Percentiles rank a stretch among this genome's conserved stretches.
phyloP scores from a whole-genome alignment of 2,888 invertebrate genomes.

The Oscheius sp. region DNA sequence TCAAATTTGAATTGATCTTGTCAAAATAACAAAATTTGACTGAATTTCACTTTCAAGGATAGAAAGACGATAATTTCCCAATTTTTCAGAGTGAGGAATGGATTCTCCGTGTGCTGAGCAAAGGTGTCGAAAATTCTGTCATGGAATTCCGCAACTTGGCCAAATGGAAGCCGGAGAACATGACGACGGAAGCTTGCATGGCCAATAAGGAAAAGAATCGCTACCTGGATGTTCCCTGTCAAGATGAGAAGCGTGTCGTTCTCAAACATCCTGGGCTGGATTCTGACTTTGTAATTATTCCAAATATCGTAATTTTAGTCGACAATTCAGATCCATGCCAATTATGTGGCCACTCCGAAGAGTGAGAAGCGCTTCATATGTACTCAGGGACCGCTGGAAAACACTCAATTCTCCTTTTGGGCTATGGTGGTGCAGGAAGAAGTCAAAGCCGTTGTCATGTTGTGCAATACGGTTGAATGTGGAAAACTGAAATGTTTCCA shows the following conservation, averaged over 20 bases:
- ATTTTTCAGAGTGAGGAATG: constrained; percentile 41
- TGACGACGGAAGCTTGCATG: constrained; percentile 52
- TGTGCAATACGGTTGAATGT: constrained; percentile 60
- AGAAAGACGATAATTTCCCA: constrained; percentile 11
- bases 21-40: constrained; percentile 36
- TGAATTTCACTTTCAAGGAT: background rate
- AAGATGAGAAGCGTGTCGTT: constrained; percentile 53
- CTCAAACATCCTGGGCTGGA: constrained; percentile 47
- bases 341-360: constrained; percentile 50
- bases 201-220: constrained; percentile 54
- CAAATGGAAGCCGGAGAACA: constrained; percentile 57
- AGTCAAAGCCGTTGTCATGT: constrained; percentile 45
- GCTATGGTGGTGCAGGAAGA: constrained; percentile 46
- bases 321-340: constrained; percentile 57
- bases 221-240: constrained; percentile 59
- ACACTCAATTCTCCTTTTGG: constrained; percentile 51
- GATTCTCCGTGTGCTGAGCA: constrained; percentile 51
- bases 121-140: constrained; percentile 48
- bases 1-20: background rate
- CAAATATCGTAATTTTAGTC: background rate
- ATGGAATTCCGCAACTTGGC: constrained; percentile 58
- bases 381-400: constrained; percentile 56
- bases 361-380: constrained; percentile 60
- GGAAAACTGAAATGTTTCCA: constrained; percentile 46
- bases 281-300: constrained; percentile 42